Base-by-base conservation (phyloP, 2,113 vertebrate genomes). In the Diadophis punctatus region DNA sequence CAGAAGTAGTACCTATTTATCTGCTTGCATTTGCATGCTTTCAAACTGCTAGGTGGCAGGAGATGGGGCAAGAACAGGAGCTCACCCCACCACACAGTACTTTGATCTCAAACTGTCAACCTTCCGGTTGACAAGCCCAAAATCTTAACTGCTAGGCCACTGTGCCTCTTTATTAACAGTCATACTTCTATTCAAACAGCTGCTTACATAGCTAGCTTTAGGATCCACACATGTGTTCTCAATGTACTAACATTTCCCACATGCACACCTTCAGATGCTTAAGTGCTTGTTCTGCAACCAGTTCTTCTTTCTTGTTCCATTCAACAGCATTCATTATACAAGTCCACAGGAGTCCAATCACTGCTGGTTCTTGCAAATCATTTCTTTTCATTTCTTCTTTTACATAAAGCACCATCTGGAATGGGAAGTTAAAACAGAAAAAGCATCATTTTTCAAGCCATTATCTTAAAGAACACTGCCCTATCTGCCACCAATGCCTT, bases 361-460 rank as follows among this genome's bases (percentile, higher is more conserved):
- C 98, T 1, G 98, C 98, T 1, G 98, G 98, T 93, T 99, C 99
- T 4, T 98, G 98, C 86, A 99, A 96, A 46, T 98, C 97, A 22
- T 98, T 99, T 96, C 98, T 98, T 95, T 98, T 99, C 98, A 99
- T 99, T 96, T 99, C 98, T 93, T 99, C 98, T 96, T 98, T 99
- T 88, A 99, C 97, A 56, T 98, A 99, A 91, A 98, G 96, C 95
- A 99, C 98, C 89, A 99, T 97, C 98, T 99, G 93, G 18, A 94
- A 60, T 52, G 93, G 86, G 49, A 95, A 94, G 0, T 11, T 80
- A 53, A 51, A 55, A 52, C 5, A 12, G 27, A 68, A 49, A 30
- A 68, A n/a, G 4, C 27, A 53, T 25, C 16, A 85, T 30, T 30
- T 84, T 84, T 56, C 55, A 95, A 93, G 94, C 58, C 7, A 25